Evolutionary conservation across 1,140 invertebrate genomes (phyloP).

Genomic region (Aphaenogaster rudis): DNA sequence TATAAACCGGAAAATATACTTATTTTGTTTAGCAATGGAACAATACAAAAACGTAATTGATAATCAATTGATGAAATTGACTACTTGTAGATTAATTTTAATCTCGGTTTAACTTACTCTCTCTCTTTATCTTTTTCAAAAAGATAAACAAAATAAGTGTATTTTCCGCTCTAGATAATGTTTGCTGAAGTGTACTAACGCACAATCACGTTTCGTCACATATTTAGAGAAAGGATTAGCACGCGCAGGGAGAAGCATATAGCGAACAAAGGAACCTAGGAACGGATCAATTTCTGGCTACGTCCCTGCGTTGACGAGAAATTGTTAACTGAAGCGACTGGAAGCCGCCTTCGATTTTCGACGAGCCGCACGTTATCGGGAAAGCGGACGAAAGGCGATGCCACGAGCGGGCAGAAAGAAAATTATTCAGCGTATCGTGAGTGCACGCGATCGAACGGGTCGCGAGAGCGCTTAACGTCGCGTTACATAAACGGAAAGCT

Average conservation of each 20-base stretch:
- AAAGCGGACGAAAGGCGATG: slow-evolving; percentile 2
- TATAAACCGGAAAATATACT: not conserved
- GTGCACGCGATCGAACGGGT: slow-evolving; percentile 44
- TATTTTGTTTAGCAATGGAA: not conserved
- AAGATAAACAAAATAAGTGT: not conserved
- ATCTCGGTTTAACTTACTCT: too few species aligned
- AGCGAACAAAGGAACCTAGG: not conserved
- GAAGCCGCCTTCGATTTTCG: slow-evolving; percentile 1
- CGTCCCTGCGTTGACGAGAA: slow-evolving; percentile 15
- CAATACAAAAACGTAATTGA: not conserved
- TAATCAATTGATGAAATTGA: not conserved
- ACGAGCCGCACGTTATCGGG: slow-evolving; percentile 12
- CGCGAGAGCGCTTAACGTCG: slow-evolving; percentile 52
- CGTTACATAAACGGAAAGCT: slow-evolving; percentile 63
- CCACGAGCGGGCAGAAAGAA: slow-evolving; percentile 18
- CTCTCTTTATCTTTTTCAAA: too few species aligned
- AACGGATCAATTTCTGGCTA: not conserved
- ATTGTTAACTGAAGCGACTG: not conserved
- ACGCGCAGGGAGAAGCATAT: not conserved
- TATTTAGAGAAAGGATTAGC: not conserved
- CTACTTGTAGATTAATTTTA: not conserved
- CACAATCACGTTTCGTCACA: not conserved
- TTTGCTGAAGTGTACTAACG: not conserved
- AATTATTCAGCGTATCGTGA: slow-evolving; percentile 50
- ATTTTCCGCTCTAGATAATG: not conserved